Percentiles rank a stretch among this genome's conserved stretches.
Evolutionary conservation across 2,888 invertebrate species (phyloP).

Genomic region (Fragum fragum): DNA sequence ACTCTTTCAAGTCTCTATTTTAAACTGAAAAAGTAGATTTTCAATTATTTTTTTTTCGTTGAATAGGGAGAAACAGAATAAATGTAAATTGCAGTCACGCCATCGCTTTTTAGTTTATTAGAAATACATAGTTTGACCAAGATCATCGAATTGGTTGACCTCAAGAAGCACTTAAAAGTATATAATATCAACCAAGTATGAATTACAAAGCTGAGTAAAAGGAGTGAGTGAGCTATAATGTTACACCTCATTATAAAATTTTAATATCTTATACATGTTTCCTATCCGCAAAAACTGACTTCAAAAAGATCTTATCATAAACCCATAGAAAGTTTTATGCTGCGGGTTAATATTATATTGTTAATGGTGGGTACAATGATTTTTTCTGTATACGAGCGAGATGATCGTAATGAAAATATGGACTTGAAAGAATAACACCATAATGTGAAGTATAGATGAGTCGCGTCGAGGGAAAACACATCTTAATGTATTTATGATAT

Average conservation of each 20-base stretch:
- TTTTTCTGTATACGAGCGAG: conserved; percentile 21
- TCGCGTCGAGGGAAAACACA: background rate
- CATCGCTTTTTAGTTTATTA: background rate
- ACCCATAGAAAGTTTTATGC: conserved; percentile 49
- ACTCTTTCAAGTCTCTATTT: too few species aligned
- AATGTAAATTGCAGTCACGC: too few species aligned
- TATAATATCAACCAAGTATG: background rate
- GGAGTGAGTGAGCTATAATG: conserved; percentile 7
- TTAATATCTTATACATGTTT: conserved; percentile 21
- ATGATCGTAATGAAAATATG: conserved; percentile 29
- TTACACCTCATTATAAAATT: conserved; percentile 2
- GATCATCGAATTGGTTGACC: background rate
- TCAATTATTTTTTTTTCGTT: too few species aligned
- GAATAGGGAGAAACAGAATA: too few species aligned
- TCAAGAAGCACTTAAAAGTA: background rate
- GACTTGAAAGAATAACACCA: conserved; percentile 28
- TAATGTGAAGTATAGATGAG: conserved; percentile 22
- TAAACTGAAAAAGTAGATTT: too few species aligned
- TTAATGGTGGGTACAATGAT: conserved; percentile 37
- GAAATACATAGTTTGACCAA: background rate
- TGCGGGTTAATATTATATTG: conserved; percentile 45
- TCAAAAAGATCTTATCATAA: conserved; percentile 56
- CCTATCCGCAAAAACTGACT: conserved; percentile 42
- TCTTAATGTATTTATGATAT: too few species aligned
- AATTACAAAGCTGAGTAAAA: background rate